Conservation (phyloP, 2,113 vertebrate species). For the Sinocyclocheilus grahami region DNA sequence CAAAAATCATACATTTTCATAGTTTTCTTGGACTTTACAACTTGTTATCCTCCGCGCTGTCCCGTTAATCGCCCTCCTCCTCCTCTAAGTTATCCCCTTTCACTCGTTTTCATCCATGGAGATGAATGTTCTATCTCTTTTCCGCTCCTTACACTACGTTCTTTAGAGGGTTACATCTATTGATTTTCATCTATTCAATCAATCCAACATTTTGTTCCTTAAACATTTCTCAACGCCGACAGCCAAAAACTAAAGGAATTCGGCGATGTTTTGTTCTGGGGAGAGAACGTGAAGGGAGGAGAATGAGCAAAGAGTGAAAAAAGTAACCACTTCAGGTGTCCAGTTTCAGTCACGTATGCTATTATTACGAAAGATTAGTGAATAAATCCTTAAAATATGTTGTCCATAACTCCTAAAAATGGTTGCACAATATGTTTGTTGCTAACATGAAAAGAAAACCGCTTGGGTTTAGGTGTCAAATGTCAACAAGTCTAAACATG, state of each 20-base stretch:
- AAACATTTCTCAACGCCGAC: background rate
- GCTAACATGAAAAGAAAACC: background rate
- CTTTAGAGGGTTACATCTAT: background rate
- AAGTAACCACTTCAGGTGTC: slow-evolving; percentile 45
- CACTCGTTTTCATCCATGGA: slow-evolving; percentile 17
- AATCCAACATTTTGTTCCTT: background rate
- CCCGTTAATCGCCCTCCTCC: slow-evolving; percentile 45
- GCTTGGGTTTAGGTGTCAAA: background rate
- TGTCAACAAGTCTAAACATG: slow-evolving; percentile 19
- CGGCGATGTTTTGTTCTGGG: slow-evolving; percentile 49
- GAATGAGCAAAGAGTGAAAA: slow-evolving; percentile 28
- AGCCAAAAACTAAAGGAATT: slow-evolving; percentile 47
- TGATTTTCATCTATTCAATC: background rate
- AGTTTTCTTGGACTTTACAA: slow-evolving; percentile 23
- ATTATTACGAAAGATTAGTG: background rate
- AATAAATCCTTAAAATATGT: background rate
- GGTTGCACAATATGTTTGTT: background rate
- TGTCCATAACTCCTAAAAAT: background rate
- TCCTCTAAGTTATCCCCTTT: slow-evolving; percentile 34
- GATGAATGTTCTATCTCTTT: slow-evolving; percentile 15
- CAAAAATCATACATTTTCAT: slow-evolving; percentile 42
- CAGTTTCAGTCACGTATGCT: slow-evolving; percentile 37
- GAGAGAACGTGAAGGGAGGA: slow-evolving; percentile 35
- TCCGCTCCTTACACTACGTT: background rate
- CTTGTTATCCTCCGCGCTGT: slow-evolving; percentile 14